Evolutionary conservation across 2,113 vertebrate species (phyloP).

Genomic region (Bettongia penicillata): DNA sequence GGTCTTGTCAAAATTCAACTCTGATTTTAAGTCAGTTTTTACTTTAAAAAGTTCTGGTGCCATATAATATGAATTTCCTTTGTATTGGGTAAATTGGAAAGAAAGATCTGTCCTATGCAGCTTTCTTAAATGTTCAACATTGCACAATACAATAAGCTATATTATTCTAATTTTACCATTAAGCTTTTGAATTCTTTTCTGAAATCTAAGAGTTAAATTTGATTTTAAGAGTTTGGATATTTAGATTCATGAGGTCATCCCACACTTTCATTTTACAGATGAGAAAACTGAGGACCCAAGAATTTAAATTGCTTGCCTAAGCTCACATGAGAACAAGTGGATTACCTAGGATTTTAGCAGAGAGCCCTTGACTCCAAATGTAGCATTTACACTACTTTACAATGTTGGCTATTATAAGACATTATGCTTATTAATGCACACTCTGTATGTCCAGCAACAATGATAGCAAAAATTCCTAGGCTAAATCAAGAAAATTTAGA

Average conservation of each 20-base stretch:
- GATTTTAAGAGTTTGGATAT: not conserved
- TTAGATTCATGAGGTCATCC: not conserved
- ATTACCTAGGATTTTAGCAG: not conserved
- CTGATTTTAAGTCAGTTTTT: not conserved
- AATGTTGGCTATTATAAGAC: no score
- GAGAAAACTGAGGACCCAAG: not conserved
- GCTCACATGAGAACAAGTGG: not conserved
- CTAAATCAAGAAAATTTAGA: no score
- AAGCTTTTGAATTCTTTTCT: not conserved
- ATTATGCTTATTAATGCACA: no score
- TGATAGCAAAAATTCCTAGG: no score
- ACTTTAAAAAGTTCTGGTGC: not conserved
- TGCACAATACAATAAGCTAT: not conserved
- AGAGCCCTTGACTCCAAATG: no score
- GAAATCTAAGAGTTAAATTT: not conserved
- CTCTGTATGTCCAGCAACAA: no score
- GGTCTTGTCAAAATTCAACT: constrained; percentile 13
- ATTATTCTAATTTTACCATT: not conserved
- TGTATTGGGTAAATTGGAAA: constrained; percentile 23
- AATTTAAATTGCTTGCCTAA: not conserved
- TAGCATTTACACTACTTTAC: no score
- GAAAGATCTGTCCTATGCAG: not conserved
- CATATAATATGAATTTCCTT: constrained; percentile 4
- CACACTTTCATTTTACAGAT: not conserved
- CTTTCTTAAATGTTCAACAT: not conserved